phyloP scores from a whole-genome alignment of 2,113 vertebrate species.

The Entelurus aequoreus region DNA sequence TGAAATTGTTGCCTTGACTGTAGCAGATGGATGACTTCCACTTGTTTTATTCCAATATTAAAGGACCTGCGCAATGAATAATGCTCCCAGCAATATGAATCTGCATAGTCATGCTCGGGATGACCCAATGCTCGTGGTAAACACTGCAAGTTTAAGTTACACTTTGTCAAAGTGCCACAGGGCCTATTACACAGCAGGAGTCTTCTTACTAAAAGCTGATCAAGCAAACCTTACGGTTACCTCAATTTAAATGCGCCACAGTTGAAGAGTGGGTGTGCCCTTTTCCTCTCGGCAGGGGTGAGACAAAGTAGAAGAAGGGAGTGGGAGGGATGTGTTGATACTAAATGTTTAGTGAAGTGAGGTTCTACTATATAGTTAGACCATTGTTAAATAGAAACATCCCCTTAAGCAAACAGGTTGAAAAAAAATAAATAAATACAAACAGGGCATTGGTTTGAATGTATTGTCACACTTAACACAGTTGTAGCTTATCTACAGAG shows the following conservation, averaged over 20 bases:
- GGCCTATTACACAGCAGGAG: constrained; percentile 20
- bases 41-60: constrained; percentile 16
- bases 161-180: constrained; percentile 20
- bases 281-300: constrained; percentile 45
- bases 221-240: constrained; percentile 50
- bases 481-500: neutral
- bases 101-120: constrained; percentile 7
- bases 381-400: neutral
- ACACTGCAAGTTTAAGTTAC: constrained; percentile 32
- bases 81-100: constrained; percentile 21
- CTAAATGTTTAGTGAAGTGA: constrained; percentile 34
- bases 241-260: constrained; percentile 42
- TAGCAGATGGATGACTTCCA: constrained; percentile 13
- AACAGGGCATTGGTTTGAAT: neutral
- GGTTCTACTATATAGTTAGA: constrained; percentile 13
- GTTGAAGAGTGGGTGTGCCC: constrained; percentile 40
- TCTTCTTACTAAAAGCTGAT: constrained; percentile 45
- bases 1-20: constrained; percentile 47
- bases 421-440: neutral
- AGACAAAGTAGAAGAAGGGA: constrained; percentile 15
- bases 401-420: neutral
- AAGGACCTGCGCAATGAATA: constrained; percentile 27
- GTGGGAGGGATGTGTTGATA: constrained; percentile 32
- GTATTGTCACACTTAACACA: neutral
- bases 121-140: constrained; percentile 10